Conservation (phyloP, 2,888 invertebrate genomes). For the Boloria euphrosyne region DNA sequence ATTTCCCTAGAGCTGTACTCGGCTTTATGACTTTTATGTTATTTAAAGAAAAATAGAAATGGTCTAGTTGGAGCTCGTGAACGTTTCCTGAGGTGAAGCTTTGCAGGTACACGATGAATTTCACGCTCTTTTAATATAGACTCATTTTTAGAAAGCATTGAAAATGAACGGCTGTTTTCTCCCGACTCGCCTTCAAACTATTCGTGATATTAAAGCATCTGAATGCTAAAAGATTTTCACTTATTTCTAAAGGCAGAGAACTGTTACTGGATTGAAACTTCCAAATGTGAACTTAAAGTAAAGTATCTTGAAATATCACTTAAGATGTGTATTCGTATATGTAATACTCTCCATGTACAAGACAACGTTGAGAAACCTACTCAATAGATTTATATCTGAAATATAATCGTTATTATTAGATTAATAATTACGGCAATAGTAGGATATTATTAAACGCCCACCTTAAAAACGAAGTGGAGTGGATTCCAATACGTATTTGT, state of each 20-base stretch:
- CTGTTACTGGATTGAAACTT: neutral
- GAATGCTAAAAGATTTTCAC: neutral
- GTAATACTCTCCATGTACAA: too few relatives aligned
- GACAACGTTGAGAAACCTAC: too few relatives aligned
- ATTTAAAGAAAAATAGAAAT: conserved; percentile 25
- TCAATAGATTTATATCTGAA: too few relatives aligned
- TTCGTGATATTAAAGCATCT: conserved; percentile 24
- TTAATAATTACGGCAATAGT: too few relatives aligned
- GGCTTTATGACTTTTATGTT: conserved; percentile 12
- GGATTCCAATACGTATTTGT: too few relatives aligned
- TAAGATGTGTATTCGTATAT: too few relatives aligned
- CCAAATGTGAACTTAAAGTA: too few relatives aligned
- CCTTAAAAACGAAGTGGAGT: too few relatives aligned
- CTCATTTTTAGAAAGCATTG: conserved; percentile 19
- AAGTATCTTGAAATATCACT: too few relatives aligned
- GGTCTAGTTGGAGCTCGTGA: conserved; percentile 12
- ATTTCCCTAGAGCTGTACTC: conserved; percentile 28
- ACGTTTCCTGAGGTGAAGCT: conserved; percentile 16
- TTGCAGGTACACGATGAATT: conserved; percentile 17
- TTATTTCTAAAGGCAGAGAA: conserved; percentile 10
- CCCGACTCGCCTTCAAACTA: conserved; percentile 2
- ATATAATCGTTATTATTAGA: too few relatives aligned
- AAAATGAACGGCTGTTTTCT: conserved; percentile 10
- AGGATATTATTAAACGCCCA: too few relatives aligned
- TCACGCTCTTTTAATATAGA: conserved; percentile 25